These are phyloP conservation scores for Okamejei kenojei DNA, from an alignment of 2,797 vertebrate genomes.

Conservation along the genomic window DNA sequence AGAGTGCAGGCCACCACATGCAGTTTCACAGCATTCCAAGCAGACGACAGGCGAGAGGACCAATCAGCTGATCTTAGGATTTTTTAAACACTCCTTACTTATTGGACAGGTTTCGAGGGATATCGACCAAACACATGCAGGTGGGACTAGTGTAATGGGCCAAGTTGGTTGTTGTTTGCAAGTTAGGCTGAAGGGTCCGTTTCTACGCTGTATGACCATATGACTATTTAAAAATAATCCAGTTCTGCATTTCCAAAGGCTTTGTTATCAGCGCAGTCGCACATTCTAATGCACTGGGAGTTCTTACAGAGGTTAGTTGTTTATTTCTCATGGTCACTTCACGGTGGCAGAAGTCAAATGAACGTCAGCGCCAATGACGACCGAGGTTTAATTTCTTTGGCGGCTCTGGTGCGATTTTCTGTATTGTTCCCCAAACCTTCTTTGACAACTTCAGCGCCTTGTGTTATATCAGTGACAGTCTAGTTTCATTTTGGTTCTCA, in stretches of 20 bases:
- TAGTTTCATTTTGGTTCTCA: no score
- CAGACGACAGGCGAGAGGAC: no score
- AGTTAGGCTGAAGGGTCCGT: no score
- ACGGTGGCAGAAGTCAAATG: background rate
- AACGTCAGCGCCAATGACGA: background rate
- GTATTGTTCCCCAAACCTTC: background rate
- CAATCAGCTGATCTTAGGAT: no score
- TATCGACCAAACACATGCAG: no score
- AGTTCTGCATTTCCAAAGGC: slow-evolving; percentile 8
- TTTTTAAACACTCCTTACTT: no score
- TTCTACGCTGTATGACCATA: no score
- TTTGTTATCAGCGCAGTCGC: background rate
- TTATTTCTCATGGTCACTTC: background rate
- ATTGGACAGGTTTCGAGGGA: no score
- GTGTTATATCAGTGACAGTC: background rate
- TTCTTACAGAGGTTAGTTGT: background rate
- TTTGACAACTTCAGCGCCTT: background rate
- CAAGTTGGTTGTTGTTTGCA: no score
- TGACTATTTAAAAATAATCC: background rate
- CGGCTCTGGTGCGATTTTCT: background rate
- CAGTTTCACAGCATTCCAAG: no score
- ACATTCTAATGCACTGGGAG: background rate
- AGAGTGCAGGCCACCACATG: no score
- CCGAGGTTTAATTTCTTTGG: background rate
- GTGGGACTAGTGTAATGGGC: no score